Evolutionary conservation across 1,140 invertebrate genomes (phyloP).

Genomic region (Belonocnema kinseyi): DNA sequence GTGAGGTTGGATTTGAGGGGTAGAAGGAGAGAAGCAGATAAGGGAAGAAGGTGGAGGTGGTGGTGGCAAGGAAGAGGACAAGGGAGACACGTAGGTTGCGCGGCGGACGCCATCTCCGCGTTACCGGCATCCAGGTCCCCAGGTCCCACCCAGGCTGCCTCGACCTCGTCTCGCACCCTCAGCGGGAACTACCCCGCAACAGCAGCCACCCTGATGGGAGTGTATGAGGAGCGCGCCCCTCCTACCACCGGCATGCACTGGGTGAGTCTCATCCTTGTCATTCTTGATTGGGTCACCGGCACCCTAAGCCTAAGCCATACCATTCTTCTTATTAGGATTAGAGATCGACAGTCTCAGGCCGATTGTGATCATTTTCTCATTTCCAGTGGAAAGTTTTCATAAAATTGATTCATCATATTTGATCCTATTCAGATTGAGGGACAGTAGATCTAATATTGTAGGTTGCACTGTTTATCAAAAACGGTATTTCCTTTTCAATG

Average conservation of each 20-base stretch:
- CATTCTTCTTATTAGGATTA: too few relatives aligned
- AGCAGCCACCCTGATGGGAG: conserved; percentile 78
- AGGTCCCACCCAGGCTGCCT: conserved; percentile 63
- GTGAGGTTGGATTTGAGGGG: conserved; percentile 26
- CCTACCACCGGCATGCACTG: conserved; percentile 78
- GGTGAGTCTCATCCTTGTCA: conserved; percentile 69
- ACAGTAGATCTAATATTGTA: too few relatives aligned
- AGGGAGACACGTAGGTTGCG: conserved; percentile 42
- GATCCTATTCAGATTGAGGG: too few relatives aligned
- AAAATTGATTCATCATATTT: too few relatives aligned
- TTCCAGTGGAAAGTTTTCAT: too few relatives aligned
- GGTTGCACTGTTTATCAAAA: too few relatives aligned
- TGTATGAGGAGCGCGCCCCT: conserved; percentile 78
- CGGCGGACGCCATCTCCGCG: conserved; percentile 68
- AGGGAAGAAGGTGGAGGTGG: conserved; percentile 35
- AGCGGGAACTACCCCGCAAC: conserved; percentile 72
- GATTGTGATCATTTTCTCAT: too few relatives aligned
- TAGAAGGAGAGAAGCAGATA: background rate
- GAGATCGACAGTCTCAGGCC: too few relatives aligned
- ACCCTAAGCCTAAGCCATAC: too few relatives aligned
- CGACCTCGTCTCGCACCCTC: conserved; percentile 67
- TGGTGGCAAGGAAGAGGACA: conserved; percentile 34
- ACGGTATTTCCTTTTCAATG: too few relatives aligned
- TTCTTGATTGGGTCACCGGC: background rate
- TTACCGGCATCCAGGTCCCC: conserved; percentile 65